These are phyloP conservation scores for Lepidurus arcticus DNA, from an alignment of 1,140 invertebrate species.

Conservation along the genomic window DNA sequence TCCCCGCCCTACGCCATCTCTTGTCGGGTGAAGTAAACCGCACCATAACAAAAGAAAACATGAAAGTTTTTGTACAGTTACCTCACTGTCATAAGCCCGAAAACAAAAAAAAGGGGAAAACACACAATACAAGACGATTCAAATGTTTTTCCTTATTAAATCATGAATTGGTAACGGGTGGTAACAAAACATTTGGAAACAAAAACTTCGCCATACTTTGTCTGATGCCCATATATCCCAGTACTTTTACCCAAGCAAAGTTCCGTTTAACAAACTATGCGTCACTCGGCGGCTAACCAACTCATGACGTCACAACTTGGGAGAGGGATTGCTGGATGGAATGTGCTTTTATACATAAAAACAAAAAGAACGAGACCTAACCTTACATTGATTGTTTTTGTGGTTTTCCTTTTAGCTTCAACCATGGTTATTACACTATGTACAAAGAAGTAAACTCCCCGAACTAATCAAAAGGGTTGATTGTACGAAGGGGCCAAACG, in stretches of 20 bases:
- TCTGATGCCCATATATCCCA: conserved; percentile 16
- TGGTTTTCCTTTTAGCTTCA: not conserved
- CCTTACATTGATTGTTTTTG: not conserved
- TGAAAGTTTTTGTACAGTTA: too few species aligned
- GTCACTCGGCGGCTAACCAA: not conserved
- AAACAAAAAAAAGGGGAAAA: not conserved
- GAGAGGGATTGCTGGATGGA: not conserved
- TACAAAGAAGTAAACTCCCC: not conserved
- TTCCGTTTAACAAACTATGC: not conserved
- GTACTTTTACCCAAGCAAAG: not conserved
- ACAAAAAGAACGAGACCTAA: not conserved
- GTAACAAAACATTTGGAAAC: conserved; percentile 15
- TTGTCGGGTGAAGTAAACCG: too few species aligned
- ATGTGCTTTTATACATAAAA: not conserved
- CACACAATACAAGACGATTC: not conserved
- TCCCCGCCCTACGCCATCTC: too few species aligned
- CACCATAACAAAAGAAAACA: too few species aligned
- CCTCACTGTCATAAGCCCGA: too few species aligned
- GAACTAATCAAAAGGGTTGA: not conserved
- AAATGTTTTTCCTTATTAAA: not conserved
- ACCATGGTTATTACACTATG: conserved; percentile 19
- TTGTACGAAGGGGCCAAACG: not conserved
- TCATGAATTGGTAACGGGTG: conserved; percentile 4
- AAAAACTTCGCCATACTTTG: not conserved
- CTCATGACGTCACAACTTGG: not conserved